Conservation (phyloP, 2,888 invertebrate genomes). For the Pseudanteris insignis region DNA sequence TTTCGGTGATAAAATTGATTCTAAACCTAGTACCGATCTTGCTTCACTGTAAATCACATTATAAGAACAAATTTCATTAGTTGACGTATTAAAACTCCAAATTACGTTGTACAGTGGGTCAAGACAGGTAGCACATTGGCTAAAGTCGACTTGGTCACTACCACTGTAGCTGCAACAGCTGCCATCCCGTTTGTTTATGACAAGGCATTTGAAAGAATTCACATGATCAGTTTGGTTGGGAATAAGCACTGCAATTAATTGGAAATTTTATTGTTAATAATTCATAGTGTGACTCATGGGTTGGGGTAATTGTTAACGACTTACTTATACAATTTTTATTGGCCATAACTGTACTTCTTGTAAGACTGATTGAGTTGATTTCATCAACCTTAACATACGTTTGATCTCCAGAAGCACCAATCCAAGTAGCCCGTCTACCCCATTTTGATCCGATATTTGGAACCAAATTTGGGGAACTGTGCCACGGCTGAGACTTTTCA, state of each 20-base stretch:
- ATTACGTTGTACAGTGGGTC: constrained; percentile 93
- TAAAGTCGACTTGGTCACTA: constrained; percentile 85
- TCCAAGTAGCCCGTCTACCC: constrained; percentile 91
- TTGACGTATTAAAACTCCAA: constrained; percentile 86
- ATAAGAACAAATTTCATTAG: constrained; percentile 77
- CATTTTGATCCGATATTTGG: constrained; percentile 85
- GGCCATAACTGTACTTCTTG: constrained; percentile 88
- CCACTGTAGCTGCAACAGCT: constrained; percentile 86
- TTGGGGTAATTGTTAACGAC: too few species aligned
- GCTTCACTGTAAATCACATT: constrained; percentile 85
- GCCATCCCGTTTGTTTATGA: constrained; percentile 89
- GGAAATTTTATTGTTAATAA: too few species aligned
- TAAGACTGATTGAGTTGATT: constrained; percentile 88
- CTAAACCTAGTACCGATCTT: constrained; percentile 62
- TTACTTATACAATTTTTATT: constrained; percentile 85
- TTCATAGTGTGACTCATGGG: too few species aligned
- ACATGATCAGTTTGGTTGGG: constrained; percentile 83
- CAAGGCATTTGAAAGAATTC: constrained; percentile 81
- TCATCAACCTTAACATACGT: constrained; percentile 92
- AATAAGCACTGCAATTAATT: constrained; percentile 76
- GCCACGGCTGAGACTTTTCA: constrained; percentile 73
- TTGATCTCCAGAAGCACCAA: constrained; percentile 95
- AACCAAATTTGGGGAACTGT: constrained; percentile 78
- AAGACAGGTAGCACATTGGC: constrained; percentile 80
- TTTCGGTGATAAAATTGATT: constrained; percentile 79